Base-by-base conservation (phyloP, 1,140 invertebrate genomes). In the Drosophila yakuba region DNA sequence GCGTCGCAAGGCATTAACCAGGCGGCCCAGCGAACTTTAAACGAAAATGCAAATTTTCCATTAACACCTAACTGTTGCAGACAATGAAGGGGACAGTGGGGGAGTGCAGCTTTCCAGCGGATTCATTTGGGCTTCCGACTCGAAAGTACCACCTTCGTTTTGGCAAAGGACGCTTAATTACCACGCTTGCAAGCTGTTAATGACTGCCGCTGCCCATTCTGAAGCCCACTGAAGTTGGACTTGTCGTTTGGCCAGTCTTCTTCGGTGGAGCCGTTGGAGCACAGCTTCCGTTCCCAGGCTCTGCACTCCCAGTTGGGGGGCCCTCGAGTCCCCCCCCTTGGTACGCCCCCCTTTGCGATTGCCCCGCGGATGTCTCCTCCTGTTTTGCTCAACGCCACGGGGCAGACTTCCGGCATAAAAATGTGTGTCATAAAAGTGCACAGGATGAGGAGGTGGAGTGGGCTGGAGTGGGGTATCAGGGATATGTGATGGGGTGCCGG, bases 241-340 rank as follows among this genome's bases (percentile, higher is more conserved):
- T 10, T 51, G 48, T 28, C n/a, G 48, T 17, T 51, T 51, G 48
- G 48, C 48, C 48, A 51, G 45, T 23, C 35, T 45, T 28, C 39
- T 25, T 4, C 5, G 25, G 4, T 32, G 32, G 7, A 8, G 28
- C 32, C 32, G 14, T 41, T 20, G 43, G 52, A 69, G 79, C 64
- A 76, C 75, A 80, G 84, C 76, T 88, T 88, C 83, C 84, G 84
- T 83, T 88, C 84, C 76, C 83, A 88, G 84, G 72, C 74, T 45
- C 47, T 35, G 71, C 14, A 44, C 43, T 28, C 72, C 73, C 56
- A 60, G 60, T 25, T 56, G 59, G 63, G 62, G 55, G 48, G 51
- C 35, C 54, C 52, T n/a, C 4, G 1, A 50, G n/a, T 8, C 8
- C 28, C 2, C 32, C 32, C 7, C 7, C 47, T n/a, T 25, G 1